Evolutionary conservation across 2,113 vertebrate genomes (phyloP), one percentile per base, ranked within the genome.

Genomic region (Poeciliopsis turrubarensis): DNA sequence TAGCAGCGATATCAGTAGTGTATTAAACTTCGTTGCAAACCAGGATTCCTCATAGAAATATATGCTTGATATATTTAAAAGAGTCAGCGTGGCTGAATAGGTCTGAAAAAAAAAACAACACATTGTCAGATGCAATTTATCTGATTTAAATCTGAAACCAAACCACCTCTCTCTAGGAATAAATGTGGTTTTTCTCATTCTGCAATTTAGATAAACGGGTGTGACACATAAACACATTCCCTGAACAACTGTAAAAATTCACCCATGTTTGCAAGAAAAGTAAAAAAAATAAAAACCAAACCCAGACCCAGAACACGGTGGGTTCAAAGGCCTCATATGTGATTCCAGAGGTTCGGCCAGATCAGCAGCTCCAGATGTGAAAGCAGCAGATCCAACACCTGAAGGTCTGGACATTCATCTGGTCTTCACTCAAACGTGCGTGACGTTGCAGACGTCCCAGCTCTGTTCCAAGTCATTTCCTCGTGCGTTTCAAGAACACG

Each of bases 401-500:
- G 17, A 60, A 60, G 11, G 10, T 37, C n/a, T n/a, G 22, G 25
- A 65, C 72, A 77, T 82, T 78, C 54, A 67, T 47, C 8, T 70
- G n/a, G 60, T 81, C 75, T 27, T 14, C 61, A 32, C 29, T 27
- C 34, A 60, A 74, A 41, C 39, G 51, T 12, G 11, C 67, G 41
- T 41, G 39, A 72, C 5, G 7, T 10, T 44, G 5, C n/a, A 60
- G 51, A 57, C 30, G 74, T 73, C 54, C n/a, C 0, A 70, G 60
- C 68, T 19, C 4, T n/a, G n/a, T 19, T 3, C 10, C 10, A 44
- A 74, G 68, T 73, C 25, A 5, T 1, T 61, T 4, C 68, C 19
- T 68, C 8, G 39, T 78, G 13, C 34, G 1, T 60, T 54, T 57
- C 22, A 25, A 26, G 51, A n/a, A 41, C 3, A 29, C 3, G 15